Evolutionary conservation across 2,797 vertebrate genomes (phyloP), one percentile per base, ranked within the genome.

Genomic region (Sarcophilus harrisii): DNA sequence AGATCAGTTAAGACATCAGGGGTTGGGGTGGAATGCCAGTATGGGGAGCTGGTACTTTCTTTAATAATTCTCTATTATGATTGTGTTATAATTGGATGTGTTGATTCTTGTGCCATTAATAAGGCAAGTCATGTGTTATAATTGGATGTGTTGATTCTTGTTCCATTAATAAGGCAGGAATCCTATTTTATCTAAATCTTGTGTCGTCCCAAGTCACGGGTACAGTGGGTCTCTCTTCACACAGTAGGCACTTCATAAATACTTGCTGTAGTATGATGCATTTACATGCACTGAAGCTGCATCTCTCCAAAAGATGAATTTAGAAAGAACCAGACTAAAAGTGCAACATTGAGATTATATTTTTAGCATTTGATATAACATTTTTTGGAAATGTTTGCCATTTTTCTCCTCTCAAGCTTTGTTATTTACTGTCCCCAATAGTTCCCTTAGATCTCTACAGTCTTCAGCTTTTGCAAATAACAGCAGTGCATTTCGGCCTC

Each of bases 361-460:
- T 81, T 81, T 81, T 81, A 81, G 73, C 81, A 90, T 55, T 93
- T 90, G 52, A 93, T 32, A 3, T 38, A 66, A 58, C 66, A 91
- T 38, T 81, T 73, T 24, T 4, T 9, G 87, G 60, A 29, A 10
- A 6, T 45, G 49, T 29, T 90, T 58, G 66, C 30, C 92, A 54
- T 55, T 93, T 81, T 30, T 73, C 24, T 49, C 28, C 90, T 57
- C 73, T 92, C 59, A 14, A 18, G 92, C 30, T 12, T 62, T 87
- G 54, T 49, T 5, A 6, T 60, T 92, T 73, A 52, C 57, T 21
- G 45, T 45, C 27, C 54, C 59, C 81, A 89, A 29, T 55, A 92
- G 58, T 96, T 57, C 52, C 60, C 52, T 93, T 60, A 93, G 90
- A 52, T 54, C 10, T 91, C 24, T 87, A 94, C 73, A 49, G 45